Evolutionary conservation across 2,113 vertebrate genomes (phyloP).

Genomic region (Cavia aperea): DNA sequence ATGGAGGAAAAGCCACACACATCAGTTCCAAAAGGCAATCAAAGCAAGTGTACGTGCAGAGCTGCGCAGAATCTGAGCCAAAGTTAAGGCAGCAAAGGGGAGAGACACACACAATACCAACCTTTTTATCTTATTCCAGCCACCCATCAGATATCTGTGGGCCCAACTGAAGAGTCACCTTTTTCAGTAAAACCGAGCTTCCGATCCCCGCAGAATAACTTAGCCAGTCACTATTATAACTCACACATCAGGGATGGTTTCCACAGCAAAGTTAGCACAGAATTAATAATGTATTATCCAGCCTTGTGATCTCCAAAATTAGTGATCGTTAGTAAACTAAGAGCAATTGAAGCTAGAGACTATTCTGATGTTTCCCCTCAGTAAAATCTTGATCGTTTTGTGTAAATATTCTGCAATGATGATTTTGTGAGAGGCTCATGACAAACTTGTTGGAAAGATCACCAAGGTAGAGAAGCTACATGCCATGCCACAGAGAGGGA

Average conservation of each 20-base stretch:
- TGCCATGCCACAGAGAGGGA: neutral
- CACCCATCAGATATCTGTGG: neutral
- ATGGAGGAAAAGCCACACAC: neutral
- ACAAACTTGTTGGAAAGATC: neutral
- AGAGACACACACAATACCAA: neutral
- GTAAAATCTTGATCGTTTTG: neutral
- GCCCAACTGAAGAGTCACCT: neutral
- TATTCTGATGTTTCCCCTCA: neutral
- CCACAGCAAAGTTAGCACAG: neutral
- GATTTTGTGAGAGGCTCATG: neutral
- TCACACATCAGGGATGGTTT: neutral
- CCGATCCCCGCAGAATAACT: neutral
- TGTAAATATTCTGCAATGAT: neutral
- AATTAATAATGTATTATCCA: neutral
- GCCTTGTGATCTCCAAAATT: neutral
- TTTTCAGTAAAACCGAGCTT: neutral
- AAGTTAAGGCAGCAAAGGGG: neutral
- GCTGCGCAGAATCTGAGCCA: neutral
- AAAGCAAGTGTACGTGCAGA: neutral
- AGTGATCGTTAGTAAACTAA: neutral
- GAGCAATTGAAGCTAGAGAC: neutral
- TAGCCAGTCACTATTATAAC: neutral
- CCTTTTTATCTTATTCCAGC: neutral
- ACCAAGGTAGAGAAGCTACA: neutral
- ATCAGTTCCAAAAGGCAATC: neutral